A percentile compares a stretch with the other conserved stretches of the same genome.
Conservation (phyloP, 1,140 invertebrate species). For the Centruroides vittatus region DNA sequence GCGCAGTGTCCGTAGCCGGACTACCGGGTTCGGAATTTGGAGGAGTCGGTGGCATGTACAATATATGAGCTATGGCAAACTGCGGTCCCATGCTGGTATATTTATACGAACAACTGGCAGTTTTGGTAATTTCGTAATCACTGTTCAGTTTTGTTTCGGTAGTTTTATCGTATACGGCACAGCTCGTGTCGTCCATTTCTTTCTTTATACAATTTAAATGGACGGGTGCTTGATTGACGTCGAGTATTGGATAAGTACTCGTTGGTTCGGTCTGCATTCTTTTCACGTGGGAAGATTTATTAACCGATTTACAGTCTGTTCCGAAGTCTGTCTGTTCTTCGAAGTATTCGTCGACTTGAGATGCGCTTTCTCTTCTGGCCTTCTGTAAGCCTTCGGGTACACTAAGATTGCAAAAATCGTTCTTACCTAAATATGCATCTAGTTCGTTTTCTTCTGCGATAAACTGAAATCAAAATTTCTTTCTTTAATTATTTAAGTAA, state of each 20-base stretch:
- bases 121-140: no score
- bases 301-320: no score
- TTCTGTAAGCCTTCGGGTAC: conserved; percentile 22
- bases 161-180: no score
- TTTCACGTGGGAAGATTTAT: no score
- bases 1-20: conserved; percentile 15
- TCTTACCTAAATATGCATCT: conserved; percentile 5
- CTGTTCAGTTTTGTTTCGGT: no score
- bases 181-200: no score
- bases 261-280: no score
- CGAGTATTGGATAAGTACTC: no score
- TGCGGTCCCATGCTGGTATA: conserved; percentile 17
- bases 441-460: background rate
- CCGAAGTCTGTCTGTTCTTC: conserved; percentile 21
- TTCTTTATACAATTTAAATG: no score
- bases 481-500: no score
- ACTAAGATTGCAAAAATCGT: conserved; percentile 1
- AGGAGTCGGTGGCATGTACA: conserved; percentile 49
- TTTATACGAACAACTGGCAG: background rate
- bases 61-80: conserved; percentile 2
- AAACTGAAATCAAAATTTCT: no score
- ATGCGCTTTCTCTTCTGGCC: conserved; percentile 42
- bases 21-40: conserved; percentile 63
- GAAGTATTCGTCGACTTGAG: conserved; percentile 54
- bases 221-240: no score